A percentile compares a stretch with the other conserved stretches of the same genome.
These are phyloP conservation scores for Myotis daubentonii DNA, from an alignment of 2,797 vertebrate genomes.

Conservation along the genomic window DNA sequence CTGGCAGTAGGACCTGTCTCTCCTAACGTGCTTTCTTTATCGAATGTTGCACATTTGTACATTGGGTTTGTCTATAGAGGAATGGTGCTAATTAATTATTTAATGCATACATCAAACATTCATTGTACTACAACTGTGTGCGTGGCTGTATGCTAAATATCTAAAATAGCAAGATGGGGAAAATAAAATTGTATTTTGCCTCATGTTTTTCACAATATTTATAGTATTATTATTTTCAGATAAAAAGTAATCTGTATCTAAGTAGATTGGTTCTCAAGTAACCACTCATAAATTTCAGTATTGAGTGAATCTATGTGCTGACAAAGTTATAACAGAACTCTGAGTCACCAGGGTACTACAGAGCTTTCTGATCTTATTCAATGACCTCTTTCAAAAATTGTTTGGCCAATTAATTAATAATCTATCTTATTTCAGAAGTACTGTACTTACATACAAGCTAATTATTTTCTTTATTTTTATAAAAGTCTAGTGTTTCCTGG, in stretches of 20 bases:
- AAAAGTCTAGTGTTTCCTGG: not conserved
- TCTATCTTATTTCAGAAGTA: not conserved
- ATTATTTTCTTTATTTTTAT: not conserved
- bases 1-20: not conserved
- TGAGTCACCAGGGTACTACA: not conserved
- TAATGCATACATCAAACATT: not conserved
- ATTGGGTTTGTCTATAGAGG: not conserved
- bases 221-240: not conserved
- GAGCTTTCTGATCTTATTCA: not conserved
- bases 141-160: not conserved
- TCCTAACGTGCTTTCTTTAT: not conserved
- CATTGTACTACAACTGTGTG: not conserved
- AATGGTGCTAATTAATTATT: not conserved
- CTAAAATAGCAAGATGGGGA: not conserved
- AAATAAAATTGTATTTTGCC: not conserved
- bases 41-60: not conserved
- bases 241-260: not conserved
- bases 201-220: not conserved
- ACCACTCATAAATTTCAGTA: not conserved
- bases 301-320: not conserved
- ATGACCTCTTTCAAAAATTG: not conserved
- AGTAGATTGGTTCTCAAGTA: not conserved
- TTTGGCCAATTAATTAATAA: conserved; percentile 28
- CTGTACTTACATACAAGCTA: not conserved
- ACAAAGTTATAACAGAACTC: not conserved